A percentile compares a stretch with the other conserved stretches of the same genome.
phyloP scores from a whole-genome alignment of 30 jellyfish, hydroid and myxozoan genomes.

The Chrysaora quinquecirrha region DNA sequence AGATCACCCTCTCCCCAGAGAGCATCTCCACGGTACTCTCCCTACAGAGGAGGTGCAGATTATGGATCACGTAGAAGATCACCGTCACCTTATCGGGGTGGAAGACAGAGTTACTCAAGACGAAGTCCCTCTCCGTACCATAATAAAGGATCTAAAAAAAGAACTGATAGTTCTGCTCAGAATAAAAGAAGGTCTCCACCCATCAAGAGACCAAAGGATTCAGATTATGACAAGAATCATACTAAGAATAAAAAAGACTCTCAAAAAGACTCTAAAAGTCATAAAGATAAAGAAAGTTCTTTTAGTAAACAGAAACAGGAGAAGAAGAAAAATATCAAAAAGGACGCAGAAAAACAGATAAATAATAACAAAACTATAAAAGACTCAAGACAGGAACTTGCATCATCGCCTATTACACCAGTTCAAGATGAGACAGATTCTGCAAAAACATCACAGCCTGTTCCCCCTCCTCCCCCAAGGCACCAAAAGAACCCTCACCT shows the following conservation, averaged over 20 bases:
- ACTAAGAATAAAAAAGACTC: constrained; percentile 11
- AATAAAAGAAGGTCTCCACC: constrained; percentile 48
- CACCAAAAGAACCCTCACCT: constrained; percentile 70
- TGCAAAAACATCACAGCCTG: constrained; percentile 15
- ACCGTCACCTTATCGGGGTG: constrained; percentile 60
- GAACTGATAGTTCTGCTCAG: constrained; percentile 46
- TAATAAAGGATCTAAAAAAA: constrained; percentile 40
- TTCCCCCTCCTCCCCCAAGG: constrained; percentile 71
- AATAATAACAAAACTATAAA: not conserved
- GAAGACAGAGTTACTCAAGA: constrained; percentile 36
- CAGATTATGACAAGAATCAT: constrained; percentile 32
- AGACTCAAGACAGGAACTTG: constrained; percentile 39
- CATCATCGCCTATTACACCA: constrained; percentile 82
- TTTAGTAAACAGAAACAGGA: constrained; percentile 6
- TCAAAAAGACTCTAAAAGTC: constrained; percentile 17
- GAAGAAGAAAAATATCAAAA: constrained; percentile 7
- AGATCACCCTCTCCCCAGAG: constrained; percentile 76
- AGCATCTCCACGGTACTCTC: constrained; percentile 91
- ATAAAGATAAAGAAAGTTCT: constrained; percentile 6
- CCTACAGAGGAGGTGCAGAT: constrained; percentile 66
- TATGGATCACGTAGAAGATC: constrained; percentile 47
- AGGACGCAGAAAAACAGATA: not conserved
- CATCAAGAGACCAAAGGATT: constrained; percentile 28
- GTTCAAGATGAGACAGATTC: constrained; percentile 76
- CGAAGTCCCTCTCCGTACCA: constrained; percentile 43